Conservation (phyloP, 1,140 invertebrate species). For the Zelostemma sp. region DNA sequence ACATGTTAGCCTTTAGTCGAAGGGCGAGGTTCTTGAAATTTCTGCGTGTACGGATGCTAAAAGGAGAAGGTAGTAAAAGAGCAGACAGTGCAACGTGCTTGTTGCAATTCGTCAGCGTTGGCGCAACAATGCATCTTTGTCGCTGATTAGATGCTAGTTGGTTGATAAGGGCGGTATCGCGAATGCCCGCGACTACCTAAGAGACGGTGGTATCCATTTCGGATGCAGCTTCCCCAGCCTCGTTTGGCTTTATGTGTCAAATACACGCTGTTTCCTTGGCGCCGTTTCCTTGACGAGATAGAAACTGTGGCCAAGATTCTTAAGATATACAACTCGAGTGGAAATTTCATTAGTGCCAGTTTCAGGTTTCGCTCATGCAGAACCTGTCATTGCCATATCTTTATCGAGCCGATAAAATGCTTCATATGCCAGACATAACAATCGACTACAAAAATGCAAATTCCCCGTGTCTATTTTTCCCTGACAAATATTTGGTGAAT, state of each 20-base stretch:
- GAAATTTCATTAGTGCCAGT: constrained; percentile 19
- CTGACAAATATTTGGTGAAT: background rate
- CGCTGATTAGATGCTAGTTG: constrained; percentile 59
- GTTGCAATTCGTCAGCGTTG: constrained; percentile 53
- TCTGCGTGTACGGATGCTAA: constrained; percentile 1
- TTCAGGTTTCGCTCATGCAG: constrained; percentile 5
- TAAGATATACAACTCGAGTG: constrained; percentile 15
- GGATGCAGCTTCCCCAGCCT: constrained; percentile 5
- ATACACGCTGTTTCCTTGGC: constrained; percentile 10
- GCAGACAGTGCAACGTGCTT: constrained; percentile 26
- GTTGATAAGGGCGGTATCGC: constrained; percentile 48
- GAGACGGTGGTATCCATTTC: constrained; percentile 22
- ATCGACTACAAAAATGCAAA: background rate
- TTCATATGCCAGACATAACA: background rate
- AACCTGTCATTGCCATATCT: constrained; percentile 4
- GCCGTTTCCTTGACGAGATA: constrained; percentile 10
- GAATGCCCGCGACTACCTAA: constrained; percentile 9
- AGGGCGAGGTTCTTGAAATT: background rate
- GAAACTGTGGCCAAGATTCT: constrained; percentile 16
- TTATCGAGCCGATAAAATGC: constrained; percentile 1
- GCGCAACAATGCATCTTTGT: constrained; percentile 59
- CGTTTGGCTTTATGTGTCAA: constrained; percentile 35
- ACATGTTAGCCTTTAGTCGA: too few relatives aligned
- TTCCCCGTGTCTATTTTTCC: background rate
- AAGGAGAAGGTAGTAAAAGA: constrained; percentile 11